Conservation (phyloP, 2,113 vertebrate genomes). For the Coryphaenoides rupestris region DNA sequence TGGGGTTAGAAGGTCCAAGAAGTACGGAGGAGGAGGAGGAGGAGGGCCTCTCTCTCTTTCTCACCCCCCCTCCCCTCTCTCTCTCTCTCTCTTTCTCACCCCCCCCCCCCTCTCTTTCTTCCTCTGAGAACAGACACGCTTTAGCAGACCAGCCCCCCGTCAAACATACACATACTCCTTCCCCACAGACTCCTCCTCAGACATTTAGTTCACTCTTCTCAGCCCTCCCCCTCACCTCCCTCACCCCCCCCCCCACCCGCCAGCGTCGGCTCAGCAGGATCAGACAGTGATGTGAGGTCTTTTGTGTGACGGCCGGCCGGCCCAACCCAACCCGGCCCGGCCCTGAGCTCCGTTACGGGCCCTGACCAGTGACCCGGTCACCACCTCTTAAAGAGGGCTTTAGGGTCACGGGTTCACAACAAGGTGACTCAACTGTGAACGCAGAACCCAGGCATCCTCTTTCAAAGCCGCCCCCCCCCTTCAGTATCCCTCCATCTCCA, state of each 20-base stretch:
- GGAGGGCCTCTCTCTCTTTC: conserved; percentile 12
- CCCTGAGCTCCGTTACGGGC: conserved; percentile 55
- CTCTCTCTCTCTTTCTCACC: too few species aligned
- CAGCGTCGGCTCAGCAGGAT: conserved; percentile 48
- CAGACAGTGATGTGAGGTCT: conserved; percentile 61
- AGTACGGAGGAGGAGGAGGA: not conserved
- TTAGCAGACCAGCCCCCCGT: too few species aligned
- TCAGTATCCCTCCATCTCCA: not conserved
- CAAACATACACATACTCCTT: conserved; percentile 24
- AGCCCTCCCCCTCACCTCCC: conserved; percentile 34
- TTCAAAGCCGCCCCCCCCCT: conserved; percentile 62
- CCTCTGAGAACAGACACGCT: not conserved
- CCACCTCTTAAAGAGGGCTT: conserved; percentile 67
- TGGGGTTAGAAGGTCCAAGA: too few species aligned
- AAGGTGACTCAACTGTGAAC: conserved; percentile 72
- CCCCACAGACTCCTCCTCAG: conserved; percentile 47
- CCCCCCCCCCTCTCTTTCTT: conserved; percentile 1
- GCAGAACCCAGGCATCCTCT: conserved; percentile 54
- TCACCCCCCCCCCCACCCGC: conserved; percentile 35
- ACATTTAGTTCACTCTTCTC: conserved; percentile 15
- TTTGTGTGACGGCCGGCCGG: conserved; percentile 53
- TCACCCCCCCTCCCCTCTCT: too few species aligned
- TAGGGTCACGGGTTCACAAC: conserved; percentile 71
- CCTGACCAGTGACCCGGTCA: conserved; percentile 69
- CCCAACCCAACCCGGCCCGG: conserved; percentile 32